Conservation (phyloP, 1,140 invertebrate species). For the Danaus melanippus region DNA sequence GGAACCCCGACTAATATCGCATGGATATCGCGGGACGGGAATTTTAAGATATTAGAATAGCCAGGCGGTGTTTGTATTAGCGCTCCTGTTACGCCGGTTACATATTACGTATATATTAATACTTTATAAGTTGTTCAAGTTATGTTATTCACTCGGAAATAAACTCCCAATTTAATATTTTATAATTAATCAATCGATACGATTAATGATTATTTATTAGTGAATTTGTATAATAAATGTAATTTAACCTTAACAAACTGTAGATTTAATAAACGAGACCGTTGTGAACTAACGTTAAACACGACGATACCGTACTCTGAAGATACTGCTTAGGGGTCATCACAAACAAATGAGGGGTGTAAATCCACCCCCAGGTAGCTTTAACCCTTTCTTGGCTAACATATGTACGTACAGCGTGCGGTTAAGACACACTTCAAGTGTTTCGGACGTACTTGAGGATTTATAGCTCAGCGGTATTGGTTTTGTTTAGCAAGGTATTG, state of each 20-base stretch:
- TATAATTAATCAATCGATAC: background rate
- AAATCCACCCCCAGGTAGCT: slow-evolving; percentile 56
- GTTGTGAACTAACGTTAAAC: slow-evolving; percentile 35
- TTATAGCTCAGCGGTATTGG: slow-evolving; percentile 62
- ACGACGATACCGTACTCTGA: slow-evolving; percentile 44
- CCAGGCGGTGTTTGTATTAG: slow-evolving; percentile 36
- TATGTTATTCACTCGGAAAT: too few relatives aligned
- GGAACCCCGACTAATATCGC: slow-evolving; percentile 36
- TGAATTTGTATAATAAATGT: background rate
- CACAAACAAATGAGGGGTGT: slow-evolving; percentile 70
- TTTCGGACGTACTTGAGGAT: slow-evolving; percentile 60
- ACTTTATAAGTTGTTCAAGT: too few relatives aligned
- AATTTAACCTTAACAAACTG: too few relatives aligned
- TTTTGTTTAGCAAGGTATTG: slow-evolving; percentile 43
- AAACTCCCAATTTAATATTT: too few relatives aligned
- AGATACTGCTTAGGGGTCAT: slow-evolving; percentile 65
- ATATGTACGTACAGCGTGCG: slow-evolving; percentile 50
- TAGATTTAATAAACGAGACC: slow-evolving; percentile 1
- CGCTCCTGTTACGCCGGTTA: slow-evolving; percentile 16
- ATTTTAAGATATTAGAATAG: slow-evolving; percentile 39
- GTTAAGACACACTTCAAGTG: slow-evolving; percentile 64
- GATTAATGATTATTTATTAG: background rate
- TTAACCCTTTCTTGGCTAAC: slow-evolving; percentile 68
- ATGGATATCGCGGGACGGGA: slow-evolving; percentile 37
- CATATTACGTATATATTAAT: slow-evolving; percentile 7